Conservation (phyloP, 2,888 invertebrate genomes). For the Lasioglossum malachurum region DNA sequence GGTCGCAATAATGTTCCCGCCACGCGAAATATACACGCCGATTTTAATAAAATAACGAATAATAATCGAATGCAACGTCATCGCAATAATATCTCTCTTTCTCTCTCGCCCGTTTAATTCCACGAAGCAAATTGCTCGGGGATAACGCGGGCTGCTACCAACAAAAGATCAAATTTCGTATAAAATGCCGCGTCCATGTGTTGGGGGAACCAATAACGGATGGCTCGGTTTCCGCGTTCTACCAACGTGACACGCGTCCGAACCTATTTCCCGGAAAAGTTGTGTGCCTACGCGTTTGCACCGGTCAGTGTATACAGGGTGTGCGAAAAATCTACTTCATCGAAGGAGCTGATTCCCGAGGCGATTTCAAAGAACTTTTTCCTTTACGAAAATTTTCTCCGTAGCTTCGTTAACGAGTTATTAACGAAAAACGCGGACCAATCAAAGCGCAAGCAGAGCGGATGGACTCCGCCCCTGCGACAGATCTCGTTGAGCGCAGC, state of each 20-base stretch:
- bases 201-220: background rate
- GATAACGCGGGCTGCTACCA: background rate
- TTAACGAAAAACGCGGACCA: no score
- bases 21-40: background rate
- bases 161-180: conserved; percentile 3
- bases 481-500: no score
- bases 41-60: background rate
- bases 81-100: background rate
- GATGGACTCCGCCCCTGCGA: no score
- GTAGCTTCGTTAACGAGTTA: no score
- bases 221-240: background rate
- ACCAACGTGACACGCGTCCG: conserved; percentile 12
- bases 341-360: no score
- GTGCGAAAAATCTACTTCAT: no score
- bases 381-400: no score
- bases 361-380: no score
- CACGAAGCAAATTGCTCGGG: background rate
- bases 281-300: conserved; percentile 35
- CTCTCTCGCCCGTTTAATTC: background rate
- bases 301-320: background rate
- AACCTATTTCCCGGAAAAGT: conserved; percentile 29
- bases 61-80: background rate
- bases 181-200: background rate
- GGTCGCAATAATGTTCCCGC: background rate
- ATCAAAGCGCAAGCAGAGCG: no score